phyloP scores from a whole-genome alignment of 2,888 invertebrate genomes.

The Entomobrya proxima region DNA sequence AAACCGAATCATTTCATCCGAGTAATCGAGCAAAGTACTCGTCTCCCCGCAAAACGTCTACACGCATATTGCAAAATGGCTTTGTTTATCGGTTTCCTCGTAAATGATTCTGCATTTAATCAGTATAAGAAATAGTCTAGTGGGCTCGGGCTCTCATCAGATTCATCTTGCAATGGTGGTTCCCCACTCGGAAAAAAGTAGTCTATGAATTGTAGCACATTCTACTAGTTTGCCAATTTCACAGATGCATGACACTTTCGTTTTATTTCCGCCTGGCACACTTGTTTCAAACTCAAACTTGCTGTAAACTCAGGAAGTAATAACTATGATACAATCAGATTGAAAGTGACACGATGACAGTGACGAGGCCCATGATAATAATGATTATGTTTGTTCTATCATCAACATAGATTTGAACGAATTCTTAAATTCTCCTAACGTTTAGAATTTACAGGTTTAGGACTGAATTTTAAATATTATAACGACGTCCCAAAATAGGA shows the following conservation, averaged over 20 bases:
- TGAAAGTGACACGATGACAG: slow-evolving; percentile 50
- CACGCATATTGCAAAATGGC: neutral
- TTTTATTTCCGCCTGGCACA: slow-evolving; percentile 51
- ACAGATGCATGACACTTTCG: slow-evolving; percentile 42
- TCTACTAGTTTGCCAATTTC: slow-evolving; percentile 59
- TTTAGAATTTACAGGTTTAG: no score
- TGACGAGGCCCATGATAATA: slow-evolving; percentile 42
- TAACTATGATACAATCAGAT: slow-evolving; percentile 36
- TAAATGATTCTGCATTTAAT: neutral
- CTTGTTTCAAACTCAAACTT: neutral
- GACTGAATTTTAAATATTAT: no score
- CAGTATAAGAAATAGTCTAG: neutral
- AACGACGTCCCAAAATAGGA: no score
- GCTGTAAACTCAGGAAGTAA: slow-evolving; percentile 47
- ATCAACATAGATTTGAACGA: slow-evolving; percentile 19
- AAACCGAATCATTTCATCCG: slow-evolving; percentile 7
- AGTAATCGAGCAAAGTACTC: slow-evolving; percentile 11
- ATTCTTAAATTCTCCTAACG: neutral
- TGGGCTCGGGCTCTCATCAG: no score
- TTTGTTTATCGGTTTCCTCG: neutral
- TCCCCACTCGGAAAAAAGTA: neutral
- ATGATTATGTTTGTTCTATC: slow-evolving; percentile 7
- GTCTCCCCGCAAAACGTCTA: neutral
- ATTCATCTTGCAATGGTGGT: neutral
- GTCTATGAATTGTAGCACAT: neutral